phyloP scores from a whole-genome alignment of 2,797 vertebrate species.

The Macropodus opercularis region DNA sequence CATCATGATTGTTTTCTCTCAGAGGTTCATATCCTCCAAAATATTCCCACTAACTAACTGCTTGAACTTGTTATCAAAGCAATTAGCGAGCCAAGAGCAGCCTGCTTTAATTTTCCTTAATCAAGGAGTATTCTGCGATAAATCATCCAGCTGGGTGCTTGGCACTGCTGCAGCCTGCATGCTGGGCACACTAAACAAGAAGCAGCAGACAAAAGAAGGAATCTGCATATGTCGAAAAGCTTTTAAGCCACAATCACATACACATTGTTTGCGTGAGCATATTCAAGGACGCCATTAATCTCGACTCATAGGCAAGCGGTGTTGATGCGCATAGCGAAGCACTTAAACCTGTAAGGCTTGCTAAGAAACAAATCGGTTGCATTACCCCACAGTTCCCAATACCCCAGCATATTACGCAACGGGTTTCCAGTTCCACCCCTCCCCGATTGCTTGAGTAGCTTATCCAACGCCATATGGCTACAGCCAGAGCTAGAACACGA shows the following conservation, averaged over 20 bases:
- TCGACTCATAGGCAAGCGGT: slow-evolving; percentile 27
- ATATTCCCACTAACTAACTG: slow-evolving; percentile 71
- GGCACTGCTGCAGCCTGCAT: slow-evolving; percentile 54
- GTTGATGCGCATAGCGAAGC: slow-evolving; percentile 47
- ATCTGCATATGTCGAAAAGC: slow-evolving; percentile 63
- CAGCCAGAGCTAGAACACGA: slow-evolving; percentile 19
- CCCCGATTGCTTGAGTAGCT: slow-evolving; percentile 25
- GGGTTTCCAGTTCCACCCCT: slow-evolving; percentile 32
- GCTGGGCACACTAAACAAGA: slow-evolving; percentile 59
- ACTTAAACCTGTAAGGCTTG: slow-evolving; percentile 50
- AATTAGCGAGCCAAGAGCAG: slow-evolving; percentile 78
- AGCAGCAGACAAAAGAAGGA: slow-evolving; percentile 57
- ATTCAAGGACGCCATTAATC: slow-evolving; percentile 48
- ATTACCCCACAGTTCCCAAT: slow-evolving; percentile 25
- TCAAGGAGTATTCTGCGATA: slow-evolving; percentile 79
- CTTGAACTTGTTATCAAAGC: slow-evolving; percentile 82
- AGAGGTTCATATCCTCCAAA: slow-evolving; percentile 64
- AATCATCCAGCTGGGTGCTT: slow-evolving; percentile 77
- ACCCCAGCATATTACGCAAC: slow-evolving; percentile 42
- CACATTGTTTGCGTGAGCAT: slow-evolving; percentile 38
- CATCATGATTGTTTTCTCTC: slow-evolving; percentile 68
- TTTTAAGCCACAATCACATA: slow-evolving; percentile 58
- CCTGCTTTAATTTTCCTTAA: slow-evolving; percentile 81
- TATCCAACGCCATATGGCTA: not conserved
- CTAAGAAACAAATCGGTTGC: slow-evolving; percentile 39